Conservation (phyloP, 2,113 vertebrate species). For the Lophura nycthemera region DNA sequence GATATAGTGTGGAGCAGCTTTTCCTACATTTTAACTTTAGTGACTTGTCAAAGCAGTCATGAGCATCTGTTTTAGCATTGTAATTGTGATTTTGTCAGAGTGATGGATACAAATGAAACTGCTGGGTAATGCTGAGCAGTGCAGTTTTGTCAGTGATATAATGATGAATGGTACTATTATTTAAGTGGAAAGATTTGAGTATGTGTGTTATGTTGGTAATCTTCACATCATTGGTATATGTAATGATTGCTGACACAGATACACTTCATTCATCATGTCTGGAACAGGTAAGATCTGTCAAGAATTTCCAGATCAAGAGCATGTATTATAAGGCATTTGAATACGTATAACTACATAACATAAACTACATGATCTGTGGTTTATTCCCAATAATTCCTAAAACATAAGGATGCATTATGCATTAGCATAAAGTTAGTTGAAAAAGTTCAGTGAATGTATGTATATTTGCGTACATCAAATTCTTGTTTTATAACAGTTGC, state of each 20-base stretch:
- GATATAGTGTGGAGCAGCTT: neutral
- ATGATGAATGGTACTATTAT: neutral
- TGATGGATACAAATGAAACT: constrained; percentile 35
- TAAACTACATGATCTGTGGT: neutral
- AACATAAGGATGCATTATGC: too few species aligned
- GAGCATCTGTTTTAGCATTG: constrained; percentile 11
- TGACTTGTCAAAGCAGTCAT: neutral
- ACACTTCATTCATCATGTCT: neutral
- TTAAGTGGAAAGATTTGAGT: neutral
- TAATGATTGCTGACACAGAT: neutral
- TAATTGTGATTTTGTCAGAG: constrained; percentile 44
- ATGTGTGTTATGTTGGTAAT: neutral
- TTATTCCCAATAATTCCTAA: neutral
- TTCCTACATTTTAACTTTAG: neutral
- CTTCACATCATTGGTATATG: neutral
- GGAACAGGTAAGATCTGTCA: neutral
- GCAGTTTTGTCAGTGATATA: neutral
- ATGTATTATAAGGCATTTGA: neutral
- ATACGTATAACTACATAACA: neutral
- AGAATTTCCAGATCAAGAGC: neutral
- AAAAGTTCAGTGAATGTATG: neutral
- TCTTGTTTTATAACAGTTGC: neutral
- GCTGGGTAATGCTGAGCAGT: neutral
- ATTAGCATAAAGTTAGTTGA: neutral
- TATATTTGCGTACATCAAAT: neutral